Conservation (phyloP, 1,140 invertebrate genomes). For the Halictus rubicundus region DNA sequence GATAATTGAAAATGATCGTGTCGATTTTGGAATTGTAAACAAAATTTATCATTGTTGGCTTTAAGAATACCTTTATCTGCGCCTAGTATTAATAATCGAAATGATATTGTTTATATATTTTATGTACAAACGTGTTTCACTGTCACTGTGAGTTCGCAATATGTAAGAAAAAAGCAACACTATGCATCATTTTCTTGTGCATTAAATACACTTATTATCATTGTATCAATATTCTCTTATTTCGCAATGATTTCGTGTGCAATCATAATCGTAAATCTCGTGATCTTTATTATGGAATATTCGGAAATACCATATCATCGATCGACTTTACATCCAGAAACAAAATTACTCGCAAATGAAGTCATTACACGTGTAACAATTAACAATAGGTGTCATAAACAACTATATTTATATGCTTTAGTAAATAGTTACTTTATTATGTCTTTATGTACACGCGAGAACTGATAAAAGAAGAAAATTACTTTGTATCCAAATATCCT, state of each 20-base stretch:
- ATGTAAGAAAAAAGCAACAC: conserved; percentile 13
- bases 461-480: conserved; percentile 23
- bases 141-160: conserved; percentile 18
- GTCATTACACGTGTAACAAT: not conserved
- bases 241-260: not conserved
- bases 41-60: conserved; percentile 50
- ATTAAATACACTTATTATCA: conserved; percentile 18
- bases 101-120: conserved; percentile 23
- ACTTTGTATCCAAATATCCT: not conserved
- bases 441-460: conserved; percentile 54
- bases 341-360: conserved; percentile 3
- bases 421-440: conserved; percentile 62
- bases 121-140: conserved; percentile 5
- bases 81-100: conserved; percentile 37
- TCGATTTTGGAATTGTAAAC: conserved; percentile 23
- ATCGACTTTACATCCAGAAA: conserved; percentile 6
- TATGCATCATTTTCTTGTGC: conserved; percentile 16
- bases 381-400: conserved; percentile 39
- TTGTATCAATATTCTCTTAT: conserved; percentile 11
- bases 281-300: conserved; percentile 1
- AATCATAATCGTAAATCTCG: not conserved
- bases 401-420: conserved; percentile 55
- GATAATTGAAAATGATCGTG: conserved; percentile 8
- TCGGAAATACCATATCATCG: conserved; percentile 10
- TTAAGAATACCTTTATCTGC: conserved; percentile 41